phyloP scores from a whole-genome alignment of 2,113 vertebrate genomes.

The Gymnogyps californianus region DNA sequence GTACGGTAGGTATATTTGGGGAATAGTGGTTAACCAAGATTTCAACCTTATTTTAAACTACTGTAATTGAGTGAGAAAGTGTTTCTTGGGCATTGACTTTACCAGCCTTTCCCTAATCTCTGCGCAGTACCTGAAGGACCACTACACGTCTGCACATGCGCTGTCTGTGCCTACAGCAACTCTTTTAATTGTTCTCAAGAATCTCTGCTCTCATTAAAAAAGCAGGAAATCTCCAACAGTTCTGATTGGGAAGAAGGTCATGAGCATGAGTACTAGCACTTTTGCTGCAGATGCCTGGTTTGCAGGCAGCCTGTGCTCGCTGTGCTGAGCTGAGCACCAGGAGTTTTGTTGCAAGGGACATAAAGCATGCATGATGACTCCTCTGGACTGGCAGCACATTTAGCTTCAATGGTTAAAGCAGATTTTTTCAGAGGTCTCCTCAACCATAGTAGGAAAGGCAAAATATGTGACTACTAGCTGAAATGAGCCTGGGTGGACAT shows the following conservation, averaged over 20 bases:
- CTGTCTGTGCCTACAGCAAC: not conserved
- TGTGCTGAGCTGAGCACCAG: not conserved
- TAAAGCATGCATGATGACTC: not conserved
- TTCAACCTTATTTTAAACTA: not conserved
- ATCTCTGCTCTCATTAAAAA: not conserved
- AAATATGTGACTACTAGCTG: not conserved
- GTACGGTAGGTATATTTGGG: not conserved
- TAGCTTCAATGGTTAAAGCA: not conserved
- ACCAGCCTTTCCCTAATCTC: not conserved
- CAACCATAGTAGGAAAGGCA: not conserved
- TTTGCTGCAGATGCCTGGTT: not conserved
- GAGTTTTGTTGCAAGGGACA: not conserved
- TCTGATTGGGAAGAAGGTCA: not conserved
- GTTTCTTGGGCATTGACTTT: not conserved
- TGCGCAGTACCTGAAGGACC: not conserved
- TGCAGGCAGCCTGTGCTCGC: not conserved
- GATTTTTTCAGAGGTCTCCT: not conserved
- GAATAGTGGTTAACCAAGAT: not conserved
- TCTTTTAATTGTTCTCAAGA: not conserved
- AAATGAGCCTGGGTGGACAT: not conserved
- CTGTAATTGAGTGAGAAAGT: not conserved
- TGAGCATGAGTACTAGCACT: rapidly evolving
- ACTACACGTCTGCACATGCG: rapidly evolving
- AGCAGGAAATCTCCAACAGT: not conserved
- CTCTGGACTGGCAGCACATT: not conserved